These are phyloP conservation scores for Brassicogethes aeneus DNA, from an alignment of 2,888 invertebrate species.

Conservation along the genomic window DNA sequence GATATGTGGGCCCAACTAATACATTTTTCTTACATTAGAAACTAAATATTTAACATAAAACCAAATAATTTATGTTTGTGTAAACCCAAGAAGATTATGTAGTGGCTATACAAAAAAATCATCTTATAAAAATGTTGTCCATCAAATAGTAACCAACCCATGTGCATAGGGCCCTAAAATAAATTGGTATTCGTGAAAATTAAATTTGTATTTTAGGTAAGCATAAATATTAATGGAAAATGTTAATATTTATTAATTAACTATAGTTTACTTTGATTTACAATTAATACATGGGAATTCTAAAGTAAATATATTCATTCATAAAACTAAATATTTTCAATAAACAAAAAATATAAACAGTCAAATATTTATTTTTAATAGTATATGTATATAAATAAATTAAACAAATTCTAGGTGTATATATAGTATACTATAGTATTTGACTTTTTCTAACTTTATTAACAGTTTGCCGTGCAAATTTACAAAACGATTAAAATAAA, in stretches of 20 bases:
- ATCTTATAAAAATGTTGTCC: no score
- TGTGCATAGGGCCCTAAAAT: no score
- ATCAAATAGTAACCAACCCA: no score
- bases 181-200: no score
- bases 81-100: no score
- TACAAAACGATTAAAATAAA: constrained; percentile 31
- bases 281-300: neutral
- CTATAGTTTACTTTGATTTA: neutral
- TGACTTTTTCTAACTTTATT: constrained; percentile 27
- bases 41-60: no score
- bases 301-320: neutral
- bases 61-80: no score
- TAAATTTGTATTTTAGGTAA: no score
- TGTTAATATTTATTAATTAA: neutral
- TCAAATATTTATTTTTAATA: constrained; percentile 33
- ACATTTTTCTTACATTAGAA: no score
- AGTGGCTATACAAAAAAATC: no score
- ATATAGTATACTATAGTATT: no score
- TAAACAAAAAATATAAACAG: constrained; percentile 24
- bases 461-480: constrained; percentile 31
- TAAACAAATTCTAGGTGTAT: constrained; percentile 25
- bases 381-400: constrained; percentile 27
- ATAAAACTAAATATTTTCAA: constrained; percentile 13
- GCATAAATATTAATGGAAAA: neutral
- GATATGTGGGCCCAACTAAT: no score